Base-by-base conservation (phyloP, 2,797 vertebrate genomes). In the Tachyglossus aculeatus region DNA sequence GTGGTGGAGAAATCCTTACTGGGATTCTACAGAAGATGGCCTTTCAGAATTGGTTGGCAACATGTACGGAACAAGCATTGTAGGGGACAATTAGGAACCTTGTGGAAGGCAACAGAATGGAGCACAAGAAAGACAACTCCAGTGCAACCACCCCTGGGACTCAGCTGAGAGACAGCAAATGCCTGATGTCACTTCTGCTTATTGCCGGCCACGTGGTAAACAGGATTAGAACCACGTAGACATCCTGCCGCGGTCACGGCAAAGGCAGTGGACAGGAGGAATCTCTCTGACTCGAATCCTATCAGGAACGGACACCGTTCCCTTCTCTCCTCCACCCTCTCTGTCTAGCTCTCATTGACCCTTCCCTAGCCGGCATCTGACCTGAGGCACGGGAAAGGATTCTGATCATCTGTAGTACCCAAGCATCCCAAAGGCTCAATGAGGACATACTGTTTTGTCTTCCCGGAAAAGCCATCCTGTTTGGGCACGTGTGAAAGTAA, bases 391-490 rank as follows among this genome's bases (percentile, higher is more conserved):
- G n/a, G n/a, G n/a, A n/a, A 50, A 29, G 29, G 18, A n/a, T 11
- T 31, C 19, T 19, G n/a, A 29, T n/a, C 6, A 50, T 18, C 32
- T 10, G 3, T 33, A 16, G 33, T 31, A n/a, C 29, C 29, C 19
- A 50, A 32, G 3, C 51, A 7, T 32, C 29, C 31, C 12, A 70
- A 65, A 31, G 31, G 18, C 16, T 76, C 8, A 21, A 70, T 24
- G 16, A 24, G 24, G 16, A 64, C 92, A 86, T 88, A 96, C 98
- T 87, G 98, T 99, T 92, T 99, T 99, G 93, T 99, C 98, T 85
- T 99, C 98, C 78, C 96, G 91, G 90, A 99, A 99, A 76, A 99
- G 95, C 98, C 98, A 99, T 45, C 98, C 98, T 0, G 94, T 97
- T 87, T 99, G 98, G 25, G 98, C 96, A 76, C 98, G 95, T 0